phyloP scores from a whole-genome alignment of 2,888 invertebrate species.

The Mylabris sibirica region DNA sequence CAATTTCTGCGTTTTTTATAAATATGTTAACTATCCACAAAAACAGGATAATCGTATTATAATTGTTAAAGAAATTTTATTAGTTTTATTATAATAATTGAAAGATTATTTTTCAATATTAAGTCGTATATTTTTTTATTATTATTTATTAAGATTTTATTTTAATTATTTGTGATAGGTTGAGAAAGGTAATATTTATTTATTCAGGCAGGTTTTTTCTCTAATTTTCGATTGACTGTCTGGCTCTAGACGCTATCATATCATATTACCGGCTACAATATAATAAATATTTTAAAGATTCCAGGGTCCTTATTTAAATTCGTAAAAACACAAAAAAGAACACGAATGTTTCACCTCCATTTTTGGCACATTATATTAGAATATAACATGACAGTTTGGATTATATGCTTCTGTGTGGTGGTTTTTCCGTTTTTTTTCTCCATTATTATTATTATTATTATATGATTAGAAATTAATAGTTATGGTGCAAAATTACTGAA shows the following conservation, averaged over 20 bases:
- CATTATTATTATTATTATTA: too few species aligned
- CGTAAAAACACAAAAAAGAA: background rate
- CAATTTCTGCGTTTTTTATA: background rate
- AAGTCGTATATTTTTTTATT: background rate
- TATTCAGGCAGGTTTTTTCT: slow-evolving; percentile 18
- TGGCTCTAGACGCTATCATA: slow-evolving; percentile 29
- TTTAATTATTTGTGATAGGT: background rate
- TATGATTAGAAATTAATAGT: background rate
- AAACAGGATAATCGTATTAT: background rate
- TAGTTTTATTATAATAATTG: background rate
- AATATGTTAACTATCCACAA: background rate
- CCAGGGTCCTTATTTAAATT: background rate
- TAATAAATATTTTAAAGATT: slow-evolving; percentile 28
- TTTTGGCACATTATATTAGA: background rate
- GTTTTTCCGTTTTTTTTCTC: background rate
- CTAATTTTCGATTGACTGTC: slow-evolving; percentile 30
- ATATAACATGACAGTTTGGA: background rate
- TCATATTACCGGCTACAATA: slow-evolving; percentile 29
- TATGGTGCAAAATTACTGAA: background rate
- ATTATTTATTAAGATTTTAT: slow-evolving; percentile 4
- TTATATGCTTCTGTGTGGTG: background rate
- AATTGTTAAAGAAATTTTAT: background rate
- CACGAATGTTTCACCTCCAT: background rate
- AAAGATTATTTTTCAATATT: background rate
- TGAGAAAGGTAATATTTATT: slow-evolving; percentile 20